phyloP scores from a whole-genome alignment of 2,113 vertebrate species.

The human (Homo sapiens) region DNA sequence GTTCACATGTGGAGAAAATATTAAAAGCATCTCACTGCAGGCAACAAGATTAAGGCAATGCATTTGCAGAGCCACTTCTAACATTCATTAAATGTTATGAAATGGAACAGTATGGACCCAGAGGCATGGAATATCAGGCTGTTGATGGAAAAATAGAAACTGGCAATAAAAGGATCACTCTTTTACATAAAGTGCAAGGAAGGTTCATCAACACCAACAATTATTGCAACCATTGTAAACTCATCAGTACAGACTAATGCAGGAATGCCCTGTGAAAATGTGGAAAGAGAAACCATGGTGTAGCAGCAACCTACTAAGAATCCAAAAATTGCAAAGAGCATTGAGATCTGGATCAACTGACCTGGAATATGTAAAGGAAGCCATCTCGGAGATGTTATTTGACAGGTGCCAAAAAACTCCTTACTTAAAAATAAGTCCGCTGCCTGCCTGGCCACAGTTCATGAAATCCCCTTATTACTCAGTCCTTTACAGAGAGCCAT shows the following conservation, averaged over 20 bases:
- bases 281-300: neutral
- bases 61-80: conserved; percentile 53
- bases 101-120: conserved; percentile 40
- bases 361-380: neutral
- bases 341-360: neutral
- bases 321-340: neutral
- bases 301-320: neutral
- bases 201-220: neutral
- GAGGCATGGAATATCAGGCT: conserved; percentile 21
- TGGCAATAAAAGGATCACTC: neutral
- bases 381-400: neutral
- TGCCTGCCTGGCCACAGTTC: neutral
- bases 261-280: neutral
- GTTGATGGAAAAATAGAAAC: conserved; percentile 34
- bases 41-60: conserved; percentile 62
- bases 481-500: neutral
- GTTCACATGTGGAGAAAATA: conserved; percentile 66
- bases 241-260: neutral
- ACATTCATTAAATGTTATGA: conserved; percentile 66
- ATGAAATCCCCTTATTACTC: neutral
- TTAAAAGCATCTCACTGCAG: conserved; percentile 68
- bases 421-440: neutral
- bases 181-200: conserved; percentile 29
- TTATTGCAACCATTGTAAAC: neutral
- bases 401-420: neutral